Evolutionary conservation across 2,888 invertebrate species (phyloP).

Genomic region (Eupelmus urozonus): DNA sequence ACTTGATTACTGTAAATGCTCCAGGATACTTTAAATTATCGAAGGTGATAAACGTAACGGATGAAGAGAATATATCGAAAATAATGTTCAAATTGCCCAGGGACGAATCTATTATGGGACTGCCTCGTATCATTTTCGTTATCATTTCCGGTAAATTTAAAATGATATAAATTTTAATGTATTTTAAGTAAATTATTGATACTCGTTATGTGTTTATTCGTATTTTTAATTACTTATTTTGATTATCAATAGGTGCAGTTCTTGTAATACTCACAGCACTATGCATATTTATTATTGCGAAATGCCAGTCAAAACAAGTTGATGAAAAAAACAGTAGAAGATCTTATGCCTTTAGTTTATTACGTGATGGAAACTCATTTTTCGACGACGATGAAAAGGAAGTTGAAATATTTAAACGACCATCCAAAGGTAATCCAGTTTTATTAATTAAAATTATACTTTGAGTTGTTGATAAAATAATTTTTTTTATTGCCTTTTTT

Average conservation of each 20-base stretch:
- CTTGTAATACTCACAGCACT: slow-evolving; percentile 77
- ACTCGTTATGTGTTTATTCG: background rate
- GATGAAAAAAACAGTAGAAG: slow-evolving; percentile 75
- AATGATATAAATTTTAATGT: slow-evolving; percentile 5
- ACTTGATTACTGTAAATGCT: slow-evolving; percentile 80
- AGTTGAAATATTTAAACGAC: slow-evolving; percentile 78
- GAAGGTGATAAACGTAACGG: slow-evolving; percentile 77
- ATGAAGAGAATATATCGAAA: slow-evolving; percentile 65
- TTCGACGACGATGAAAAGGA: slow-evolving; percentile 79
- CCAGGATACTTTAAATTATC: slow-evolving; percentile 81
- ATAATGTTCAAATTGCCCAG: slow-evolving; percentile 83
- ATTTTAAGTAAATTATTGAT: background rate
- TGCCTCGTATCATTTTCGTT: slow-evolving; percentile 88
- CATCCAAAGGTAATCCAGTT: slow-evolving; percentile 68
- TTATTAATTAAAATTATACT: background rate
- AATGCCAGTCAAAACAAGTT: slow-evolving; percentile 76
- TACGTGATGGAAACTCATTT: slow-evolving; percentile 79
- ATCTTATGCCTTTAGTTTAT: slow-evolving; percentile 81
- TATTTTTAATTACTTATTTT: background rate
- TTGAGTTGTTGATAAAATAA: slow-evolving; percentile 11
- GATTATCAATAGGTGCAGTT: slow-evolving; percentile 77
- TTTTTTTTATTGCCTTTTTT: background rate
- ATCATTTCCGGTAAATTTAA: slow-evolving; percentile 82
- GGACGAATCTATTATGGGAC: slow-evolving; percentile 85
- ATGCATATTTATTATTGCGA: slow-evolving; percentile 80